Percentiles rank a stretch among this genome's conserved stretches.
Evolutionary conservation across 1,140 invertebrate genomes (phyloP).

Genomic region (Diorhabda carinulata): DNA sequence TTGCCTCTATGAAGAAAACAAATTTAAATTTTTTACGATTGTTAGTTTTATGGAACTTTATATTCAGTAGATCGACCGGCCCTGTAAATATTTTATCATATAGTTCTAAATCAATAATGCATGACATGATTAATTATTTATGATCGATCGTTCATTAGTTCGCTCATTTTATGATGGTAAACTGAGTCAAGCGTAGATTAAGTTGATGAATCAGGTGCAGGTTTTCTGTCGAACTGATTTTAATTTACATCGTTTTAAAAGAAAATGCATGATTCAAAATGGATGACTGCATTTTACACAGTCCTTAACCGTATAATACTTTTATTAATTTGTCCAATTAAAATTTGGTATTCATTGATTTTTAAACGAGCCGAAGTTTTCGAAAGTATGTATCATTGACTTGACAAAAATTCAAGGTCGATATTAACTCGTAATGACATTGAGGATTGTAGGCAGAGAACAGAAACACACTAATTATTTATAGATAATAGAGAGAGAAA

Average conservation of each 20-base stretch:
- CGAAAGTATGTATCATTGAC: too few species aligned
- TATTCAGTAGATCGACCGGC: neutral
- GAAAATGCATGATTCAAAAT: conserved; percentile 10
- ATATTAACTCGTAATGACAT: too few species aligned
- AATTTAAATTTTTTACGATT: too few species aligned
- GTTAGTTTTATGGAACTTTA: too few species aligned
- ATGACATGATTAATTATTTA: conserved; percentile 39
- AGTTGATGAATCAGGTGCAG: conserved; percentile 20
- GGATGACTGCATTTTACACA: conserved; percentile 3
- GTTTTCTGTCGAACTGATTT: conserved; percentile 14
- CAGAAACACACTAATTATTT: too few species aligned
- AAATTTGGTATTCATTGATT: too few species aligned
- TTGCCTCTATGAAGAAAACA: too few species aligned
- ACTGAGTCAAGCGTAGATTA: conserved; percentile 9
- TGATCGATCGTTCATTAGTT: conserved; percentile 39
- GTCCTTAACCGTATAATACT: neutral
- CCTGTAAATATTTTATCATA: conserved; percentile 32
- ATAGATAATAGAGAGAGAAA: too few species aligned
- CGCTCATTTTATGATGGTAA: conserved; percentile 31
- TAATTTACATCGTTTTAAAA: conserved; percentile 19
- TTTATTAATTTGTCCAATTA: neutral
- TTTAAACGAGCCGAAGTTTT: too few species aligned
- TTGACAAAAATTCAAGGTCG: too few species aligned
- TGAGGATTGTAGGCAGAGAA: too few species aligned
- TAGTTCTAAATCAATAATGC: conserved; percentile 37